A percentile compares a stretch with the other conserved stretches of the same genome.
Evolutionary conservation across 2,888 invertebrate genomes (phyloP).

Genomic region (Diaperis boleti): DNA sequence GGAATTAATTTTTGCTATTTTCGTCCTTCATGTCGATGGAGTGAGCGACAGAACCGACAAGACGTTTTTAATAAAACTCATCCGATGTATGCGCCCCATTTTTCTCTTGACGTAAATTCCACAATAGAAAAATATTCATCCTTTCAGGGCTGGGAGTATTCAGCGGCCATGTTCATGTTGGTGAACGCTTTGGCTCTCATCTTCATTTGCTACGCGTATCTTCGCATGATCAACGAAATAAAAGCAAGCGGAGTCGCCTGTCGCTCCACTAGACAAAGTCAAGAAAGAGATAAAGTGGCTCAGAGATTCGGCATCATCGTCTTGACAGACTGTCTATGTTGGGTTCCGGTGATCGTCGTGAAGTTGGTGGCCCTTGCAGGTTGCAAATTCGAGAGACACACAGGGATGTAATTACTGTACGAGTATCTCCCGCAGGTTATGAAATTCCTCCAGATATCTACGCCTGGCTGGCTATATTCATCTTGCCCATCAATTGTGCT

Average conservation of each 20-base stretch:
- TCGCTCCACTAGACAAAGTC: conserved; percentile 70
- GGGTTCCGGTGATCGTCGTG: conserved; percentile 72
- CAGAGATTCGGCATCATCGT: conserved; percentile 73
- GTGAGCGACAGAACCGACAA: no score
- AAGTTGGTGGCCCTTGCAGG: conserved; percentile 71
- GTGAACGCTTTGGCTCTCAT: conserved; percentile 70
- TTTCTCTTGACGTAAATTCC: no score
- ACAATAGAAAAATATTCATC: not conserved
- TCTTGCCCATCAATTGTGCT: conserved; percentile 73
- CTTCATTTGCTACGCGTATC: conserved; percentile 71
- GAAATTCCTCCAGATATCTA: conserved; percentile 70
- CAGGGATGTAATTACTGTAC: no score
- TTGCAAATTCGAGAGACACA: conserved; percentile 54
- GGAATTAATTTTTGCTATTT: no score
- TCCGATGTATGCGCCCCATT: no score
- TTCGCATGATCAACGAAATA: conserved; percentile 71
- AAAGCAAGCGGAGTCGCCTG: conserved; percentile 71
- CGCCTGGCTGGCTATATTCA: conserved; percentile 73
- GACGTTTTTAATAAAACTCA: no score
- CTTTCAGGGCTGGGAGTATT: conserved; percentile 72
- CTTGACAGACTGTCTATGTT: conserved; percentile 72
- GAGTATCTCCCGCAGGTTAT: no score
- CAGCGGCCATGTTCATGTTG: conserved; percentile 70
- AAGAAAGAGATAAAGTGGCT: conserved; percentile 70
- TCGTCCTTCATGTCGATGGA: no score